Base-by-base conservation (phyloP, 2,888 invertebrate species). In the Stenurella melanura region DNA sequence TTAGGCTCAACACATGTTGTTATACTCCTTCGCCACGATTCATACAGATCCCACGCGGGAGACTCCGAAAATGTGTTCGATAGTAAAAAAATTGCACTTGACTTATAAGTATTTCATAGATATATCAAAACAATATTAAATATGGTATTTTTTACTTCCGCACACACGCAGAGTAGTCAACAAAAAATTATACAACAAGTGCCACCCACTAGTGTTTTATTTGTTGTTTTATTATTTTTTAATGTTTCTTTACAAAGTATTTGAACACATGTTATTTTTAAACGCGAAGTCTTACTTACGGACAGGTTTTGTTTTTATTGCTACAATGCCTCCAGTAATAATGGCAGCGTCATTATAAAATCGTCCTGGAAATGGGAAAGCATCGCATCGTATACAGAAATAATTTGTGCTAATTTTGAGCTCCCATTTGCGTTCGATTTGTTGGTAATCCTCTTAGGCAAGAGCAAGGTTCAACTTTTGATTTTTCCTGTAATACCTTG, bases 131-230 rank as follows among this genome's bases (percentile, higher is more conserved):
- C 50, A 50, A 50, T 50, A 50, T 50, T n/a, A 26, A 54, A 60
- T 60, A 10, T 76, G 73, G 70, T 77, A 80, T 80, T 83, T 83
- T 83, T 83, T 82, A 81, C 77, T 81, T 83, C 81, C 81, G 77
- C 77, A 82, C 83, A 80, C 83, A 83, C 83, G 80, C 82, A 60
- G 81, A 80, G 82, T 83, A 75, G 80, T 76, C 77, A 71, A 81
- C 78, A 83, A 84, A 84, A 82, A 83, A 69, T 76, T 74, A 81
- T 71, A 76, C 76, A 80, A 82, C 82, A 81, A 80, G 82, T 82
- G 82, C 78, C 77, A 80, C 74, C 79, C 79, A 76, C 79, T 77
- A 80, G 74, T 78, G 81, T 76, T 80, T 80, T 78, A 80, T 76
- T 80, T 80, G 80, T 80, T 80, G 80, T 80, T 80, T 80, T 76